Base-by-base conservation (phyloP, 2,888 invertebrate species). In the Cabera pusaria region DNA sequence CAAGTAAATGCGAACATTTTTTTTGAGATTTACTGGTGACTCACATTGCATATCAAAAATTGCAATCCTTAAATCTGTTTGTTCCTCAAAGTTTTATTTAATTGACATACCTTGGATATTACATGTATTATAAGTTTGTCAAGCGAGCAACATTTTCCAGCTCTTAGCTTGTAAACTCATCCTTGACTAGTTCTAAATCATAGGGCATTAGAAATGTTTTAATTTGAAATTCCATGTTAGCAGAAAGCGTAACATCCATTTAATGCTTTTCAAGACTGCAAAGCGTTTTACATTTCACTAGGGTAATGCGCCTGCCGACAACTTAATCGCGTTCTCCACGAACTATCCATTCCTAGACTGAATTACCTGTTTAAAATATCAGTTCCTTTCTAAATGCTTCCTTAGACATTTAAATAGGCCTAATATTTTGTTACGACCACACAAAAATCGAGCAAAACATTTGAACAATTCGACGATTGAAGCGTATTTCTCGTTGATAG, bases 301-400 rank as follows among this genome's bases (percentile, higher is more conserved):
- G 21, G 37, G 40, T 29, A 41, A 38, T 36, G 29, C 45, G 39
- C 37, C 20, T 23, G 45, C 39, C 43, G 44, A 54, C 52, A 52
- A 49, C 41, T 40, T 56, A 54, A 54, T 56, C 50, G 41, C 35
- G 44, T 44, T 49, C 43, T 44, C 38, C 17, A 44, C 47, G 42
- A 49, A 34, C 39, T 46, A 32, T 44, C 43, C 32, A 17, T 38
- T 40, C 14, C 16, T 31, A 31, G 21, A 22, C 20, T 41, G 33
- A 33, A 38, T 38, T 35, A 33, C 38, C 37, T 33, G 22, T 41
- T 44, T 37, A 32, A 37, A 43, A 38, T 43, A 28, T 36, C n/a
- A 39, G 45, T 45, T 36, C 32, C 28, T 28, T 9, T 19, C 28
- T 26, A n/a, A 29, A 33, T 23, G 7, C 22, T 29, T 40, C 40